Base-by-base conservation (phyloP, 2,797 vertebrate genomes). In the Bradypodion pumilum region DNA sequence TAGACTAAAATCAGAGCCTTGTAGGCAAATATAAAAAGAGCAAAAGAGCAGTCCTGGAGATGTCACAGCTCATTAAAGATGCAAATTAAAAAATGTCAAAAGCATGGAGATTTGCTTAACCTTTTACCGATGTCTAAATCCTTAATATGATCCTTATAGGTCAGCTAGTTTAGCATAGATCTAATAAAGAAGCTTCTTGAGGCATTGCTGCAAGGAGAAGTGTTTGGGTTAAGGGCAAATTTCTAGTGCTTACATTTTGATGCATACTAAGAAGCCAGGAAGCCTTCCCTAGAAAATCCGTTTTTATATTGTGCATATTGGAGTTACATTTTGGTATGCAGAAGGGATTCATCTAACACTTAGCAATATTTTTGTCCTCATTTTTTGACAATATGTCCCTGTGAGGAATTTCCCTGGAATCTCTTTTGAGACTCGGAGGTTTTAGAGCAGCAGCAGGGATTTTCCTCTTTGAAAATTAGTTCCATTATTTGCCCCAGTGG, bases 31-130 rank as follows among this genome's bases (percentile, higher is more conserved):
- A 89, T 46, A 79, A 52, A 10, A 62, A 91, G 91, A 59, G 1
- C 52, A 90, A 89, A 87, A 59, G 56, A 91, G 66, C 3, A 87
- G n/a, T n/a, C 87, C 82, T 89, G 72, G 75, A 88, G 83, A 91
- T 77, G 83, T 84, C 89, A 91, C 89, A 93, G 73, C 44, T 92
- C 88, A 93, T 94, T 95, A 93, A 94, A 94, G 82, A 93, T 93
- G 91, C 59, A 94, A 91, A 95, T 95, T 94, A 68, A 95, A 94
- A 94, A 95, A 92, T 88, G 89, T 23, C 80, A 91, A 91, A 86
- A 90, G 88, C 84, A 87, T 1, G 77, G 66, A 90, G 46, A 80
- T 91, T 93, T 94, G 68, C 78, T 93, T 93, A 93, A 89, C 90
- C 68, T 95, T 93, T 93, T 89, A 86, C 82, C 63, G 88, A 87